A percentile compares a stretch with the other conserved stretches of the same genome.
Evolutionary conservation across 2,113 vertebrate species (phyloP).

Genomic region (Tachysurus vachellii): DNA sequence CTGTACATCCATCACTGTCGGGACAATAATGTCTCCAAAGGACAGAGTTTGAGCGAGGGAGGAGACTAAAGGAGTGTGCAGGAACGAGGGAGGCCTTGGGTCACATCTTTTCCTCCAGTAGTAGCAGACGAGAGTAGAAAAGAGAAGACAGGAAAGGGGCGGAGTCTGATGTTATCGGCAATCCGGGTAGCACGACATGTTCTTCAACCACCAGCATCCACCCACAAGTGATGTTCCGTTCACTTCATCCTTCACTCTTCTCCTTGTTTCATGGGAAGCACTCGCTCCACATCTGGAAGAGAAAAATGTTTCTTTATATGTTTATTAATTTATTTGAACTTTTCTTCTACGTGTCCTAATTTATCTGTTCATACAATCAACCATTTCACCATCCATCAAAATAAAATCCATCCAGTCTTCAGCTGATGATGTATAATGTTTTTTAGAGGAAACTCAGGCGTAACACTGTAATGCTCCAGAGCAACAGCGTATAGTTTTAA

Average conservation of each 20-base stretch:
- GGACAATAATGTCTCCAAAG: constrained; percentile 73
- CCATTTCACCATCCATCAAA: not conserved
- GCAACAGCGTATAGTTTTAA: not conserved
- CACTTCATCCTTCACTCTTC: constrained; percentile 53
- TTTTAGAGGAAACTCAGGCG: not conserved
- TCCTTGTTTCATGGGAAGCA: constrained; percentile 6
- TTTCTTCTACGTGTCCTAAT: not conserved
- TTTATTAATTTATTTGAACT: not conserved
- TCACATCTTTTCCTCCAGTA: constrained; percentile 72
- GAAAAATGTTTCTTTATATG: constrained; percentile 42
- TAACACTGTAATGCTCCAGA: not conserved
- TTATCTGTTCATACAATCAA: not conserved
- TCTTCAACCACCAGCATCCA: constrained; percentile 40
- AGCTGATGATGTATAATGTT: not conserved
- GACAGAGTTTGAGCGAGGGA: constrained; percentile 40
- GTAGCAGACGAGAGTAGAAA: constrained; percentile 40
- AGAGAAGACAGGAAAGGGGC: not conserved
- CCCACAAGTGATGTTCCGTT: constrained; percentile 47
- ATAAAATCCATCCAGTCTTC: not conserved
- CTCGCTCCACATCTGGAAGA: constrained; percentile 73
- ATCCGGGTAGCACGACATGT: constrained; percentile 53
- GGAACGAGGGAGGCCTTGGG: constrained; percentile 72
- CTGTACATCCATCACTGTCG: constrained; percentile 91
- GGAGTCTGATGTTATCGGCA: constrained; percentile 5
- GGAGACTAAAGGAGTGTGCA: constrained; percentile 19